These are phyloP conservation scores for Montipora capitata DNA, from an alignment of 92 coral and sea anemone genomes.

Conservation along the genomic window DNA sequence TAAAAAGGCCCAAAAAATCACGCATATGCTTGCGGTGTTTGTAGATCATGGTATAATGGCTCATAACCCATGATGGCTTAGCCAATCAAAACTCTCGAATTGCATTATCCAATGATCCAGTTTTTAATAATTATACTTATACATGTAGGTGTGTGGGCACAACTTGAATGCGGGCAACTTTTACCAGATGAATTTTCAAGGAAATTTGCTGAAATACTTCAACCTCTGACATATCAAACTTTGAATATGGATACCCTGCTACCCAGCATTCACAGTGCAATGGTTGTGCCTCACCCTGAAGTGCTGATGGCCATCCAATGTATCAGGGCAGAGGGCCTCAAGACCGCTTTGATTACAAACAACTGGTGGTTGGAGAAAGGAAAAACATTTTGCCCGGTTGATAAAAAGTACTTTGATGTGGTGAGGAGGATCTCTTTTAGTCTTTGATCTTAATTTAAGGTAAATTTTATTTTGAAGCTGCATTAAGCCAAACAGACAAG, in stretches of 20 bases:
- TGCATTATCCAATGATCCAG: too few species aligned
- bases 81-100: too few species aligned
- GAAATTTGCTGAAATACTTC: constrained; percentile 71
- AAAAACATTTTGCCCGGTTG: constrained; percentile 88
- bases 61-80: too few species aligned
- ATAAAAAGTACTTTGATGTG: constrained; percentile 91
- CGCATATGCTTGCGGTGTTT: too few species aligned
- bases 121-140: too few species aligned
- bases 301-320: constrained; percentile 82
- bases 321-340: constrained; percentile 89
- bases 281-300: constrained; percentile 87
- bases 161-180: constrained; percentile 84
- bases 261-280: constrained; percentile 67
- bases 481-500: not conserved
- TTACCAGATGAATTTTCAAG: constrained; percentile 87
- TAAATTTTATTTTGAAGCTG: too few species aligned
- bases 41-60: too few species aligned
- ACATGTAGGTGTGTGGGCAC: constrained; percentile 87
- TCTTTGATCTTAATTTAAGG: not conserved
- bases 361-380: constrained; percentile 88
- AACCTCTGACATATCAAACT: constrained; percentile 48
- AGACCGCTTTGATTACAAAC: constrained; percentile 94
- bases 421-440: constrained; percentile 45
- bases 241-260: constrained; percentile 67
- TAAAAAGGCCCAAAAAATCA: too few species aligned